Conservation (phyloP, 1,140 invertebrate genomes). For the Calycopis cecrops region DNA sequence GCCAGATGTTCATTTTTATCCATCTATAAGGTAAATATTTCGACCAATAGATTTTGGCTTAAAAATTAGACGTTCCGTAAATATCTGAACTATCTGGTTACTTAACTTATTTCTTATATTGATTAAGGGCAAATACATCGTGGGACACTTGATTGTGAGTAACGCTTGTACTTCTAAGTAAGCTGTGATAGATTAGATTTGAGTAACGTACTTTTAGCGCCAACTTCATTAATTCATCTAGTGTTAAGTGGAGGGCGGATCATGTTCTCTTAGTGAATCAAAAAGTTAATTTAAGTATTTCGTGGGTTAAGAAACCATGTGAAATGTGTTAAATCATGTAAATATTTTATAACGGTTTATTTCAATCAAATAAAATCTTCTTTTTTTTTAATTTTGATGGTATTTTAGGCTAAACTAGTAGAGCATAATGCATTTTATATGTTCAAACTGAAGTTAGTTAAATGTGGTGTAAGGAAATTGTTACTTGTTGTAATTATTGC, state of each 20-base stretch:
- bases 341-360: slow-evolving; percentile 48
- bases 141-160: slow-evolving; percentile 22
- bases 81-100: not conserved
- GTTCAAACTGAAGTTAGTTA: slow-evolving; percentile 56
- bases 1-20: slow-evolving; percentile 12
- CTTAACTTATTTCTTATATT: not conserved
- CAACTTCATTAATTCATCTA: slow-evolving; percentile 46
- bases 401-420: slow-evolving; percentile 62
- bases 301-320: slow-evolving; percentile 37
- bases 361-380: slow-evolving; percentile 51
- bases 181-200: slow-evolving; percentile 70
- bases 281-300: slow-evolving; percentile 45
- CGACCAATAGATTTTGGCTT: too few relatives aligned
- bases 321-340: slow-evolving; percentile 40
- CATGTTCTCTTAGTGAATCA: slow-evolving; percentile 39
- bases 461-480: slow-evolving; percentile 53
- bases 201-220: slow-evolving; percentile 47
- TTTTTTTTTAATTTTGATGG: slow-evolving; percentile 65
- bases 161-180: slow-evolving; percentile 53
- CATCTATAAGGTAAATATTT: not conserved
- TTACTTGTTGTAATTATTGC: slow-evolving; percentile 61
- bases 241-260: slow-evolving; percentile 46
- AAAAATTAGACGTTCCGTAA: not conserved
- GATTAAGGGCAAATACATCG: slow-evolving; percentile 17
- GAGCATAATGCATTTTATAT: slow-evolving; percentile 65